Percentiles rank a stretch among this genome's conserved stretches.
Evolutionary conservation across 1,140 invertebrate genomes (phyloP).

Genomic region (Colletes gigas): DNA sequence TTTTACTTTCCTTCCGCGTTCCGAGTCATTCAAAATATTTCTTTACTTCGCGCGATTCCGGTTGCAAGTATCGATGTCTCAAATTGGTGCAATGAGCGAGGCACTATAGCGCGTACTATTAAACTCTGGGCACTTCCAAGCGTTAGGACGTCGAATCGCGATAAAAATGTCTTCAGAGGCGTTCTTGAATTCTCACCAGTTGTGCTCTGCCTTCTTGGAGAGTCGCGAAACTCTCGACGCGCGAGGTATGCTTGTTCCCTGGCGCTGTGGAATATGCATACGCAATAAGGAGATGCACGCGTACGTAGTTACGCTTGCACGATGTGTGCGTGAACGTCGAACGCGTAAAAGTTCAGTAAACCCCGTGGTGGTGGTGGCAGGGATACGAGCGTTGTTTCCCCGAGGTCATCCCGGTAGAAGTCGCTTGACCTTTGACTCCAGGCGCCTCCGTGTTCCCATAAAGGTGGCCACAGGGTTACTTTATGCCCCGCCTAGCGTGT

Average conservation of each 20-base stretch:
- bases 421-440: conserved; percentile 65
- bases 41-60: too few relatives aligned
- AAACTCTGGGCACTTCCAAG: too few relatives aligned
- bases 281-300: conserved; percentile 16
- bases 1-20: too few relatives aligned
- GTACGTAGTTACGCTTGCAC: not conserved
- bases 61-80: too few relatives aligned
- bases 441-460: conserved; percentile 67
- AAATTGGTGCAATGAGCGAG: too few relatives aligned
- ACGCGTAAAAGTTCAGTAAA: conserved; percentile 38
- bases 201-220: conserved; percentile 9
- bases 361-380: conserved; percentile 11
- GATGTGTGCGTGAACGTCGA: conserved; percentile 29
- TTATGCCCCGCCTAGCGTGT: conserved; percentile 51
- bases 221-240: conserved; percentile 7
- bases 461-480: conserved; percentile 59
- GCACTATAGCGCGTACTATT: too few relatives aligned
- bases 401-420: conserved; percentile 63
- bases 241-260: not conserved
- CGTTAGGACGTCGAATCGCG: too few relatives aligned
- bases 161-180: not conserved
- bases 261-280: conserved; percentile 19
- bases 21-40: too few relatives aligned
- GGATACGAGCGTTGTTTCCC: conserved; percentile 48
- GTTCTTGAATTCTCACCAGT: conserved; percentile 37